A percentile compares a stretch with the other conserved stretches of the same genome.
phyloP scores from a whole-genome alignment of 2,888 invertebrate species.

The Lasioglossum calceatum region DNA sequence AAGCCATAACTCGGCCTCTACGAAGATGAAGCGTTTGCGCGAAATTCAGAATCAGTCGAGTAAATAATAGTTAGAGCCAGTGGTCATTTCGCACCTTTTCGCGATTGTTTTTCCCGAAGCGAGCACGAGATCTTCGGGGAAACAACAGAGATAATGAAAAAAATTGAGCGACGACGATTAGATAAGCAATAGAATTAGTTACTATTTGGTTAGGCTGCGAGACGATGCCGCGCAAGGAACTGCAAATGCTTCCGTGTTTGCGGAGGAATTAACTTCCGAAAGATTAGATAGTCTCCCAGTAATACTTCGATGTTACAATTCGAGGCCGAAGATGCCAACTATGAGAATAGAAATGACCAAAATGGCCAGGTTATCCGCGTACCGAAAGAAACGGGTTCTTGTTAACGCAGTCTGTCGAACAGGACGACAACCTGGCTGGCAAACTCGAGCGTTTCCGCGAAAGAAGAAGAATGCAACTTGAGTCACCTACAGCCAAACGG shows the following conservation, averaged over 20 bases:
- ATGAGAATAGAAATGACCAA: background rate
- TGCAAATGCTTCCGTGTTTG: constrained; percentile 47
- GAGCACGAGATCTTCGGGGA: background rate
- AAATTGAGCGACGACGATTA: constrained; percentile 17
- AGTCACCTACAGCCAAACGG: constrained; percentile 1
- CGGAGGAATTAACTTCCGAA: constrained; percentile 18
- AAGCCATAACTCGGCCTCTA: background rate
- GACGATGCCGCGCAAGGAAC: background rate
- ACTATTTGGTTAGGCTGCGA: constrained; percentile 20
- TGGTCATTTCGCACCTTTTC: background rate
- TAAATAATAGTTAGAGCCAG: constrained; percentile 1
- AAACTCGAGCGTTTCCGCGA: background rate
- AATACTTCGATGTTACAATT: background rate
- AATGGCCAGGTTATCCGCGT: background rate
- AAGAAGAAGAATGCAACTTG: background rate
- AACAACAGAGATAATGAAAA: background rate
- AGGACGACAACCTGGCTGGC: background rate
- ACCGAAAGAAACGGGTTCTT: background rate
- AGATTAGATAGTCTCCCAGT: constrained; percentile 50
- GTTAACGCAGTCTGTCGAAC: background rate
- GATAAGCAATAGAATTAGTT: constrained; percentile 26
- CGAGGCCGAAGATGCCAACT: background rate
- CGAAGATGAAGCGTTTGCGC: constrained; percentile 24
- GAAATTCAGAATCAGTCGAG: constrained; percentile 29
- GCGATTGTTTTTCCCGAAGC: too few relatives aligned